Evolutionary conservation across 1,140 invertebrate genomes (phyloP).

Genomic region (Aphis craccivora): DNA sequence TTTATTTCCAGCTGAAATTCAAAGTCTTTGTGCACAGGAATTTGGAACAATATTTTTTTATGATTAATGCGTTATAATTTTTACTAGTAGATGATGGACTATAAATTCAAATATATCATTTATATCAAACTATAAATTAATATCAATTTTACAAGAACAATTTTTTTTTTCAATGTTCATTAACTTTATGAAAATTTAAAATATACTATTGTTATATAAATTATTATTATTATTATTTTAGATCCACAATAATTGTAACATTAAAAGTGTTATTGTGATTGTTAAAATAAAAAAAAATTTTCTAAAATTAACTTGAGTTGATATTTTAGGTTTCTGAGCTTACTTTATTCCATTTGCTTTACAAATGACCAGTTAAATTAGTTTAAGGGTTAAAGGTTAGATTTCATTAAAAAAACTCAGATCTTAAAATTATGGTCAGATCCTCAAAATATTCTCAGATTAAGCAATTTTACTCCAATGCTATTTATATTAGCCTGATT

Average conservation of each 20-base stretch:
- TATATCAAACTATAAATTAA: background rate
- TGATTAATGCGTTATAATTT: background rate
- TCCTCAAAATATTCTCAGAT: too few species aligned
- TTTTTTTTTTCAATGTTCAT: background rate
- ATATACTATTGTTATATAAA: background rate
- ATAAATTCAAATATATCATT: background rate
- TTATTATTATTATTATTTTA: background rate
- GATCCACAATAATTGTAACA: background rate
- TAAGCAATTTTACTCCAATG: too few species aligned
- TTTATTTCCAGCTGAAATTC: conserved; percentile 39
- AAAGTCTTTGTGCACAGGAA: conserved; percentile 46
- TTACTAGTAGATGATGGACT: background rate
- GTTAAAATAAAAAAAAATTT: too few species aligned
- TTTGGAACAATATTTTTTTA: conserved; percentile 55
- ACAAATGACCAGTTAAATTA: too few species aligned
- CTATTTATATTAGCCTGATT: too few species aligned
- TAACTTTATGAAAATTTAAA: background rate
- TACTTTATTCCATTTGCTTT: too few species aligned
- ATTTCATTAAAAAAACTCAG: too few species aligned
- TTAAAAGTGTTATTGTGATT: background rate
- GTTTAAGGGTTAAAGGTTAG: too few species aligned
- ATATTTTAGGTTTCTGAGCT: too few species aligned
- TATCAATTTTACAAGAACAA: background rate
- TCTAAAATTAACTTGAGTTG: too few species aligned
- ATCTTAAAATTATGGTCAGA: too few species aligned